Conservation (phyloP, 2,113 vertebrate genomes). For the Apeltes quadracus region DNA sequence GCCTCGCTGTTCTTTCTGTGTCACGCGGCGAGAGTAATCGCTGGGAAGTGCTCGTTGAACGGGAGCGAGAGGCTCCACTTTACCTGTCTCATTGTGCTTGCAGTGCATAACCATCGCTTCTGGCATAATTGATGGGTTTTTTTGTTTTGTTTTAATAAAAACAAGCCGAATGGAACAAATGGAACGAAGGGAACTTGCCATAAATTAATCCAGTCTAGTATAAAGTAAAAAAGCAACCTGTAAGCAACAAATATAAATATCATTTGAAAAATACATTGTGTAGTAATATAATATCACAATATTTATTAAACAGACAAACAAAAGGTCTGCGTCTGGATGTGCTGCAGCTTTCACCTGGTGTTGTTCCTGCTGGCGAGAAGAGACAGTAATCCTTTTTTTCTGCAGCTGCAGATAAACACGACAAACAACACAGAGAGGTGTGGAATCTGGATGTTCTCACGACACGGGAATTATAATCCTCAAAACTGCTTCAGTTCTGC, state of each 20-base stretch:
- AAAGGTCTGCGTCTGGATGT: not conserved
- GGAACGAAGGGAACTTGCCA: too few species aligned
- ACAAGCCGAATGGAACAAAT: not conserved
- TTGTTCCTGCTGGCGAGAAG: conserved; percentile 4
- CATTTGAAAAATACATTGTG: too few species aligned
- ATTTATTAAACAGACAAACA: not conserved
- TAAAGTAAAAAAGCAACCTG: too few species aligned
- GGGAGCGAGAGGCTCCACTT: conserved; percentile 47
- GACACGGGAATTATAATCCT: not conserved
- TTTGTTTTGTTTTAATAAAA: conserved; percentile 24
- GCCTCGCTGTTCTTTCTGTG: not conserved
- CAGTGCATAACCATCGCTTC: conserved; percentile 25
- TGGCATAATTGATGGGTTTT: conserved; percentile 6
- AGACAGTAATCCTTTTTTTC: not conserved
- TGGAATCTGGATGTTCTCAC: not conserved
- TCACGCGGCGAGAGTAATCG: conserved; percentile 1
- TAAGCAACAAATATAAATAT: too few species aligned
- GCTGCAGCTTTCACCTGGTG: not conserved
- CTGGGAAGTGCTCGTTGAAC: conserved; percentile 26
- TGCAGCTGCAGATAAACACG: not conserved
- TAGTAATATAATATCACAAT: too few species aligned
- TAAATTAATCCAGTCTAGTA: too few species aligned
- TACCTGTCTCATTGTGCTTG: conserved; percentile 20
- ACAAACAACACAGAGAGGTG: not conserved
- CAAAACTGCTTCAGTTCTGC: not conserved